These are phyloP conservation scores for Orycteropus afer DNA, from an alignment of 2,113 vertebrate species.

Conservation along the genomic window DNA sequence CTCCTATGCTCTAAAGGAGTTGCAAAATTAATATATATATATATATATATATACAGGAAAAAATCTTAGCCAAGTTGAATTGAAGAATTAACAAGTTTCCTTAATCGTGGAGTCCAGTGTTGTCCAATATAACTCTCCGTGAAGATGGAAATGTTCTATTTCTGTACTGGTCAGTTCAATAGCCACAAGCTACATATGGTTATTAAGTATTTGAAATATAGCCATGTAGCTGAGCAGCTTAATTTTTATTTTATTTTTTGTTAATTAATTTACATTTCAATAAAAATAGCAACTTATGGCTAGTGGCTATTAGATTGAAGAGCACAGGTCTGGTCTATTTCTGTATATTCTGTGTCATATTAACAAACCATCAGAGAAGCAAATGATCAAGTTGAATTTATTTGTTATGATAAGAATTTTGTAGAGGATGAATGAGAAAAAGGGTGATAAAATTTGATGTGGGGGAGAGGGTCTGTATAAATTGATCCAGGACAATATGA, in stretches of 20 bases:
- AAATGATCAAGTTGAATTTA: constrained; percentile 3
- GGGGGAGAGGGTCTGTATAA: background rate
- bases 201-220: background rate
- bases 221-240: background rate
- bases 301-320: background rate
- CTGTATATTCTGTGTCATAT: background rate
- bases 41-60: background rate
- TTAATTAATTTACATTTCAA: constrained; percentile 28
- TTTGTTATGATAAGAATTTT: constrained; percentile 21
- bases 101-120: background rate
- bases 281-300: background rate
- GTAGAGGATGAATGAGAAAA: background rate
- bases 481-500: background rate
- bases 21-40: background rate
- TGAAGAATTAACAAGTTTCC: background rate
- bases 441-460: background rate
- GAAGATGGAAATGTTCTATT: background rate
- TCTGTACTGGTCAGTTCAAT: background rate
- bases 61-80: background rate
- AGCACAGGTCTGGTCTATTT: background rate
- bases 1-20: background rate
- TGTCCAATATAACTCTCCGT: background rate
- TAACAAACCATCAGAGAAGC: background rate
- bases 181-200: background rate
- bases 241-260: constrained; percentile 44